A percentile compares a stretch with the other conserved stretches of the same genome.
phyloP scores from a whole-genome alignment of 2,888 invertebrate species.

The Lasioglossum villosulum region DNA sequence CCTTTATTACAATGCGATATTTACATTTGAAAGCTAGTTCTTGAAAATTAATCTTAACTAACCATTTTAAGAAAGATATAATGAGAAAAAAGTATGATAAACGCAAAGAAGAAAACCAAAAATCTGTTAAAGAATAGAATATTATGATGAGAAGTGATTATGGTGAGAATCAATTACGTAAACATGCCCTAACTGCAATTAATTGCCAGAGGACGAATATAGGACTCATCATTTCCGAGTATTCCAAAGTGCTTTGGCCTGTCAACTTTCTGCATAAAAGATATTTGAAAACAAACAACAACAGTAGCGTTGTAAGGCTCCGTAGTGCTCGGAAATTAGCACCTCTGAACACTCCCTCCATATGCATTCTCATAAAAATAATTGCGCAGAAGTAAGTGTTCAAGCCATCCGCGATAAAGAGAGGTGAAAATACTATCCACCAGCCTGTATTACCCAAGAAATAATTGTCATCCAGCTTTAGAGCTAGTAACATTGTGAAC shows the following conservation, averaged over 20 bases:
- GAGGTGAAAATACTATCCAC: slow-evolving; percentile 96
- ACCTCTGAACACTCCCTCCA: slow-evolving; percentile 91
- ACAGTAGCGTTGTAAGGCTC: slow-evolving; percentile 92
- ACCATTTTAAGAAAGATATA: not conserved
- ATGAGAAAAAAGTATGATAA: not conserved
- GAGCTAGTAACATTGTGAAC: slow-evolving; percentile 93
- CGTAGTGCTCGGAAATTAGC: slow-evolving; percentile 93
- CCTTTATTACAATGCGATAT: slow-evolving; percentile 38
- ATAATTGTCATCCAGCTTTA: slow-evolving; percentile 90
- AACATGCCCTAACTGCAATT: slow-evolving; percentile 96
- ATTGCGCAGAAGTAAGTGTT: slow-evolving; percentile 98
- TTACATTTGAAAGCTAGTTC: slow-evolving; percentile 10
- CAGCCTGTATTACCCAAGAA: slow-evolving; percentile 87
- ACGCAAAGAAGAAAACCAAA: not conserved
- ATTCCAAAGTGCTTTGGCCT: slow-evolving; percentile 92
- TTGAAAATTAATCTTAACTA: slow-evolving; percentile 7
- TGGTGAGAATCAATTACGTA: slow-evolving; percentile 88
- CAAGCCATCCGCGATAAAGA: slow-evolving; percentile 96
- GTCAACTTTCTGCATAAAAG: slow-evolving; percentile 94
- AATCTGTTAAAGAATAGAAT: not conserved
- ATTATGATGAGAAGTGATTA: too few species aligned
- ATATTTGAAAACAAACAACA: slow-evolving; percentile 96
- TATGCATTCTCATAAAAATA: slow-evolving; percentile 95
- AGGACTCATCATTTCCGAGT: slow-evolving; percentile 96
- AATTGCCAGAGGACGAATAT: slow-evolving; percentile 95